Evolutionary conservation across 2,888 invertebrate genomes (phyloP).

Genomic region (Spisula solida): DNA sequence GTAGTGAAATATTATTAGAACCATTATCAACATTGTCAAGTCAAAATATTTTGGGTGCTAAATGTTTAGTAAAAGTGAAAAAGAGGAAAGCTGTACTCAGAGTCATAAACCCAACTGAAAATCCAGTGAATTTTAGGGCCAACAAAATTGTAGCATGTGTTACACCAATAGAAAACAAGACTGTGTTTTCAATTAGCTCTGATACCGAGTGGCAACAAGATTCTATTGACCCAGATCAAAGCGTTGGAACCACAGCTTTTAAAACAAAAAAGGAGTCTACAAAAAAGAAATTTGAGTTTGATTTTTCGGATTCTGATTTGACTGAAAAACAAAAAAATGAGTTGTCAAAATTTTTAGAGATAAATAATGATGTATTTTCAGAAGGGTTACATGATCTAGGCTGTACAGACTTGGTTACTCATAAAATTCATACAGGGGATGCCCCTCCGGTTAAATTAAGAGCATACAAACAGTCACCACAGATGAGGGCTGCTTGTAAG

Average conservation of each 20-base stretch:
- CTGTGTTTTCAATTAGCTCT: too few relatives aligned
- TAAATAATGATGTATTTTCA: slow-evolving; percentile 60
- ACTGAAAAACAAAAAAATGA: slow-evolving; percentile 35
- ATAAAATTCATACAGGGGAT: slow-evolving; percentile 53
- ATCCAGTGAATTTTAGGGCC: slow-evolving; percentile 39
- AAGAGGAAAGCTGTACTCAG: slow-evolving; percentile 48
- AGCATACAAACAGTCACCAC: slow-evolving; percentile 47
- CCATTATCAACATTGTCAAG: slow-evolving; percentile 31
- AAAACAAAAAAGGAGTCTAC: background rate
- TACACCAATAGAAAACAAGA: background rate
- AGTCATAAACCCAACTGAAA: slow-evolving; percentile 44
- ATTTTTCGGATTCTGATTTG: slow-evolving; percentile 43
- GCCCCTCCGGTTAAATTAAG: slow-evolving; percentile 51
- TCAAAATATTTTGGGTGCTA: slow-evolving; percentile 51
- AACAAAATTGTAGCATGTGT: slow-evolving; percentile 54
- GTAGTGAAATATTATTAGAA: slow-evolving; percentile 38
- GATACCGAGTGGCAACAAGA: too few relatives aligned
- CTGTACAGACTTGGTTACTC: slow-evolving; percentile 46
- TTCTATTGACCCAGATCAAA: too few relatives aligned
- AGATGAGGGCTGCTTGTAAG: background rate
- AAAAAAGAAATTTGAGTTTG: background rate
- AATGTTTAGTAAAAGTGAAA: slow-evolving; percentile 50
- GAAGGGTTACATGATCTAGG: slow-evolving; percentile 59
- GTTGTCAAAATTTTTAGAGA: slow-evolving; percentile 37
- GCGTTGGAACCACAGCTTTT: background rate